Conservation (phyloP, 1,140 invertebrate genomes). For the Proales similis region DNA sequence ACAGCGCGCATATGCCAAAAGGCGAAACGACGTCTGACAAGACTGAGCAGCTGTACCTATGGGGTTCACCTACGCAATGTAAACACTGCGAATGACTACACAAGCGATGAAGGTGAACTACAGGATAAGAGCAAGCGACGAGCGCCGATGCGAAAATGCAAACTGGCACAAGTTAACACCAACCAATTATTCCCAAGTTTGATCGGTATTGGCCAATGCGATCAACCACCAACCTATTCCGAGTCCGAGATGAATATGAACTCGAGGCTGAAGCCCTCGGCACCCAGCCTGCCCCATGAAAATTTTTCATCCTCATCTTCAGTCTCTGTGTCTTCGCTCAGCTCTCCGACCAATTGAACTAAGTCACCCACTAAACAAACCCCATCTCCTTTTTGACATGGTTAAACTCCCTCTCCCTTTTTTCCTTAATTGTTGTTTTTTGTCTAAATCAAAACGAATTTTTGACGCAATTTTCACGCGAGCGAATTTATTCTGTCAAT, state of each 20-base stretch:
- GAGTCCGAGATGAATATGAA: slow-evolving; percentile 19
- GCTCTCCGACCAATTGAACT: too few species aligned
- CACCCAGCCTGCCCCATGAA: not conserved
- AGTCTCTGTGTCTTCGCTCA: too few species aligned
- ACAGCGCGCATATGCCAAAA: slow-evolving; percentile 15
- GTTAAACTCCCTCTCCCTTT: not conserved
- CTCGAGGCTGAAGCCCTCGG: not conserved
- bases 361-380: slow-evolving; percentile 21
- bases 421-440: not conserved
- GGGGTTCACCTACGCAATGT: too few species aligned
- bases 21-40: slow-evolving; percentile 3
- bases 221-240: slow-evolving; percentile 29
- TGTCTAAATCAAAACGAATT: slow-evolving; percentile 1
- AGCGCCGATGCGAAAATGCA: too few species aligned
- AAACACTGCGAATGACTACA: too few species aligned
- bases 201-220: slow-evolving; percentile 3
- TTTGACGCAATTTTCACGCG: not conserved
- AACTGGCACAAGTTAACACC: too few species aligned
- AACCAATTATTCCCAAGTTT: slow-evolving; percentile 16
- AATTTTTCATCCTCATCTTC: not conserved
- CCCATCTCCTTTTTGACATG: not conserved
- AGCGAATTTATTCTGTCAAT: not conserved
- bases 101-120: too few species aligned
- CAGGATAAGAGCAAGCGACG: too few species aligned
- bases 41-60: slow-evolving; percentile 6